Percentiles rank a stretch among this genome's conserved stretches.
phyloP scores from a whole-genome alignment of 2,888 invertebrate genomes.

The Invenusta paracnida region DNA sequence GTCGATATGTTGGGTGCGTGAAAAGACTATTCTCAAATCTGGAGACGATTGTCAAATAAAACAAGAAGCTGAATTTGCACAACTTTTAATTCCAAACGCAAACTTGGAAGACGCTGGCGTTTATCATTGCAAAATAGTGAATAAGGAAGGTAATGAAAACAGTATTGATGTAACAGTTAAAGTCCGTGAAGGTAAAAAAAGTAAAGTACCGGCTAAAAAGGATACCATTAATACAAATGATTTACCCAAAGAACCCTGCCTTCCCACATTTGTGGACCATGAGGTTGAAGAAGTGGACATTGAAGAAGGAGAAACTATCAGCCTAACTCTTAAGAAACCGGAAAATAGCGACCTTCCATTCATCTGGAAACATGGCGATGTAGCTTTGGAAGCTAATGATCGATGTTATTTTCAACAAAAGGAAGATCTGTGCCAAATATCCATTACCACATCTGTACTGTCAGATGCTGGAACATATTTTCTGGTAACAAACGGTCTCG shows the following conservation, averaged over 20 bases:
- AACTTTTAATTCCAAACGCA: background rate
- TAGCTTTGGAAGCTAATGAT: background rate
- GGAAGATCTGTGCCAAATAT: background rate
- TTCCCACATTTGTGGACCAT: background rate
- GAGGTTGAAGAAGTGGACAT: slow-evolving; percentile 29
- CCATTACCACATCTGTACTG: background rate
- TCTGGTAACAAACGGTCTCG: background rate
- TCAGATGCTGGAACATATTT: slow-evolving; percentile 2
- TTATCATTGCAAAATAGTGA: background rate
- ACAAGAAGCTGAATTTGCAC: background rate
- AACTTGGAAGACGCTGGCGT: background rate
- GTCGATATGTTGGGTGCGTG: background rate
- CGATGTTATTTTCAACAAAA: background rate
- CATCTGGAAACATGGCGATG: background rate
- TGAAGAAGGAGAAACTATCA: slow-evolving; percentile 31
- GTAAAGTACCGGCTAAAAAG: background rate
- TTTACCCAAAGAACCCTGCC: background rate
- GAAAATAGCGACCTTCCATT: background rate
- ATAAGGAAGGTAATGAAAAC: background rate
- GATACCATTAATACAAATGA: no score
- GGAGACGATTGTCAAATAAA: background rate
- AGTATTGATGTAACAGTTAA: background rate
- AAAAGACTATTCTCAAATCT: background rate
- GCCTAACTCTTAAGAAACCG: background rate
- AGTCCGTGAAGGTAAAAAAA: background rate